Base-by-base conservation (phyloP, 2,797 vertebrate species). In the Mastacembelus armatus region DNA sequence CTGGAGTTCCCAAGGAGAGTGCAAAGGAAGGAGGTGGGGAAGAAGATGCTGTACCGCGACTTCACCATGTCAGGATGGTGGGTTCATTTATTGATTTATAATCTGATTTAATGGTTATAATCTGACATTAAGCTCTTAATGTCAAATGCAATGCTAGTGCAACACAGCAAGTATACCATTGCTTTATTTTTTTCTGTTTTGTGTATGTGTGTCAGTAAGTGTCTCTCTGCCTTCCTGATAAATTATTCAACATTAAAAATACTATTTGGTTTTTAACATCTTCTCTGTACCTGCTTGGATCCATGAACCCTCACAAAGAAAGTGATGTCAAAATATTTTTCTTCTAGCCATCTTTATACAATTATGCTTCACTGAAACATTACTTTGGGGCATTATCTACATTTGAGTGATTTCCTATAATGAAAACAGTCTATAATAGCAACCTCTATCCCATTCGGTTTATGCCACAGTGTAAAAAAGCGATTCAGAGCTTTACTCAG, bases 21-120 rank as follows among this genome's bases (percentile, higher is more conserved):
- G 51, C 97, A 98, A 82, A 95, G 96, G 78, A 99, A 97, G 85
- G 98, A 99, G 77, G 91, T 99, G 77, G 98, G 98, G 45, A 99
- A 98, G 92, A 95, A 93, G 89, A 99, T 99, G 95, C 93, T 99
- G 71, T 99, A 97, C 92, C 93, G 98, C 49, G 96, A 99, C 91
- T 98, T 97, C 92, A 98, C 94, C 71, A 99, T 99, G 98, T 97
- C 95, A 10, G 98, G 98, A 92, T 99, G 98, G 98, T 99, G 93
- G 92, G 90, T 89, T 52, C 26, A 60, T 49, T 39, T 2, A 8
- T 10, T 33, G 15, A 43, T 42, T 62, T 24, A 43, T 24, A 47
- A 21, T 47, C 44, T 54, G 7, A 10, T 19, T 19, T 19, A 58
- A 16, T 47, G 11, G n/a, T n/a, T n/a, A n/a, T n/a, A 59, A 18